Conservation (phyloP, 1,140 invertebrate species). For the Drosophila azteca region DNA sequence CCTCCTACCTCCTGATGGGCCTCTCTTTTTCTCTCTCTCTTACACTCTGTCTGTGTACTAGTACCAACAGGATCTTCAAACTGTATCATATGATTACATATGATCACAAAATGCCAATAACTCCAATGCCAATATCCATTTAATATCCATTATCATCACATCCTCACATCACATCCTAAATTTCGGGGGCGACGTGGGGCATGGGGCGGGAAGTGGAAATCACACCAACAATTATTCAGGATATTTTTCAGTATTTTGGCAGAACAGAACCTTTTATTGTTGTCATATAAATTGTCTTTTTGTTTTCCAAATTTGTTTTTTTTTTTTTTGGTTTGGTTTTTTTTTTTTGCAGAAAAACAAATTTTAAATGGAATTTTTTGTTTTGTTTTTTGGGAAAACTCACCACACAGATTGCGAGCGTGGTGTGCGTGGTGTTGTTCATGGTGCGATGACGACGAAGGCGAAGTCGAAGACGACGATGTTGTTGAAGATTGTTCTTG, state of each 20-base stretch:
- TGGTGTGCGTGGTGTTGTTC: conserved; percentile 70
- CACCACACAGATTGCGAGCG: conserved; percentile 74
- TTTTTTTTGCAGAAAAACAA: conserved; percentile 72
- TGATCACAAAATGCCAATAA: conserved; percentile 47
- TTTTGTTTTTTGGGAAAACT: conserved; percentile 56
- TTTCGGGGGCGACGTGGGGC: conserved; percentile 58
- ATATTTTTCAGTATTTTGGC: conserved; percentile 56
- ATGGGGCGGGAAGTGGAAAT: conserved; percentile 76
- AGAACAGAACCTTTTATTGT: conserved; percentile 48
- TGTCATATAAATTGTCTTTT: conserved; percentile 32
- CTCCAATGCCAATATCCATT: conserved; percentile 52
- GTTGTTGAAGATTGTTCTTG: conserved; percentile 44
- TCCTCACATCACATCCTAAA: conserved; percentile 44
- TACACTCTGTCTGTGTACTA: conserved; percentile 26
- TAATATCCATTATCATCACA: conserved; percentile 22
- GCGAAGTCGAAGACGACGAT: conserved; percentile 35
- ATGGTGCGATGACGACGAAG: conserved; percentile 58
- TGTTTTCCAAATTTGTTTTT: conserved; percentile 75
- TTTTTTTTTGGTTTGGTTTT: conserved; percentile 69
- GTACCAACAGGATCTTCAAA: conserved; percentile 44
- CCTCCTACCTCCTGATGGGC: neutral
- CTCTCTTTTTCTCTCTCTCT: conserved; percentile 30
- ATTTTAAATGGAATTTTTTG: conserved; percentile 57
- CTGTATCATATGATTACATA: conserved; percentile 26
- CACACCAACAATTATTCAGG: conserved; percentile 77